Evolutionary conservation across 2,113 vertebrate species (phyloP).

Genomic region (Calyptommatus sinebrachiatus): DNA sequence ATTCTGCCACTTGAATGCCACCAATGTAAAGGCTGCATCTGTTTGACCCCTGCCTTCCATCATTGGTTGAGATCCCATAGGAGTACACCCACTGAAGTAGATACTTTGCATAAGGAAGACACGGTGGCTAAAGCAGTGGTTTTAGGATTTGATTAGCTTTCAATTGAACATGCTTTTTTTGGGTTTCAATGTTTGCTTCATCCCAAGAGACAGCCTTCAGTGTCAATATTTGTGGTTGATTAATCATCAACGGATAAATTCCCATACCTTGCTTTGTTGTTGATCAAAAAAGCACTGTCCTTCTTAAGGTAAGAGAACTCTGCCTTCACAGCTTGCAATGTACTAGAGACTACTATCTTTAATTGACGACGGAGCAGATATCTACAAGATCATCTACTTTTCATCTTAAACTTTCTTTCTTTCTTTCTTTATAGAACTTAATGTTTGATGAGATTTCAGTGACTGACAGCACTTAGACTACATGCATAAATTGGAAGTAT

Average conservation of each 20-base stretch:
- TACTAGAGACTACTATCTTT: neutral
- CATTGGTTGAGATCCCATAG: neutral
- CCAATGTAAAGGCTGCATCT: neutral
- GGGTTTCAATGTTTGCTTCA: constrained; percentile 2
- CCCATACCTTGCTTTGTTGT: constrained; percentile 38
- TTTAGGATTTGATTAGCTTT: neutral
- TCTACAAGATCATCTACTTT: neutral
- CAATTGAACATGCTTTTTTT: neutral
- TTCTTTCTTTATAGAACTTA: neutral
- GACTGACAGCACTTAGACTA: neutral
- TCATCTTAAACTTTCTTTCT: neutral
- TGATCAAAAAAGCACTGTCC: constrained; percentile 38
- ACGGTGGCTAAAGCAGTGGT: neutral
- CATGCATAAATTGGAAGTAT: accelerated
- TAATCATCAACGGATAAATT: constrained; percentile 61
- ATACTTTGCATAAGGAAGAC: neutral
- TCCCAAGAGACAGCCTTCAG: constrained; percentile 22
- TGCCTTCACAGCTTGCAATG: constrained; percentile 16
- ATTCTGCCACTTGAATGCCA: neutral
- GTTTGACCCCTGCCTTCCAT: neutral
- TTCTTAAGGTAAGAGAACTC: constrained; percentile 47
- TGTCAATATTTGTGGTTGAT: constrained; percentile 69
- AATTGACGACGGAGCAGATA: neutral
- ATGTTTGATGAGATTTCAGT: neutral
- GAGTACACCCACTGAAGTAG: neutral